Evolutionary conservation across 2,113 vertebrate species (phyloP), one percentile per base, ranked within the genome.

Genomic region (Gila orcuttii): DNA sequence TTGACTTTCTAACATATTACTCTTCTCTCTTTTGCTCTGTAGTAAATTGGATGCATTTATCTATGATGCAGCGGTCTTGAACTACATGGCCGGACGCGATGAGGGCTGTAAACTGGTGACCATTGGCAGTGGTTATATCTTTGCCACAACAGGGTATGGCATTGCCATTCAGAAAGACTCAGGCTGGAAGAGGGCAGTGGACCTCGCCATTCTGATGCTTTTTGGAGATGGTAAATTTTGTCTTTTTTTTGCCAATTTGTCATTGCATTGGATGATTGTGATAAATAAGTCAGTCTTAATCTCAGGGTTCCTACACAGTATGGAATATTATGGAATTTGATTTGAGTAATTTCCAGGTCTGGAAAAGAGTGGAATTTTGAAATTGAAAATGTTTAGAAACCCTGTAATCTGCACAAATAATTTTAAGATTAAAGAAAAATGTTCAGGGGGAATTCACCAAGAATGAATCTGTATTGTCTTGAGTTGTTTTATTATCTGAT

Each of bases 1-100:
- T 2, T 23, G n/a, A 3, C n/a, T 83, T 66, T 77, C 50, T 69
- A 55, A 85, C 80, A 86, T 42, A 71, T 85, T 87, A 13, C 84
- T 87, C 69, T 84, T 45, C 64, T 88, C 79, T 80, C 52, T 71
- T 36, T 3, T 52, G 45, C 25, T 68, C 42, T 66, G 31, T 93
- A 99, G 98, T 91, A 99, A 99, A 91, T 90, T 99, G 93, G 98
- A 99, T 82, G 98, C 98, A 88, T 99, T 99, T 93, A 99, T 99
- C 94, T 99, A 99, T 50, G 98, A 99, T 52, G 98, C 98, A 25
- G 98, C 98, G 10, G 98, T 99, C 89, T 93, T 99, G 31, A 99
- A 99, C 93, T 99, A 99, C 94, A 99, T 99, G 98, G 98, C 98
- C 1, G 98, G 98, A 86, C 94, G 98, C 93, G 98, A 99, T 57